Evolutionary conservation across 2,888 invertebrate genomes (phyloP), one percentile per base, ranked within the genome.

Genomic region (Hypena proboscidalis): DNA sequence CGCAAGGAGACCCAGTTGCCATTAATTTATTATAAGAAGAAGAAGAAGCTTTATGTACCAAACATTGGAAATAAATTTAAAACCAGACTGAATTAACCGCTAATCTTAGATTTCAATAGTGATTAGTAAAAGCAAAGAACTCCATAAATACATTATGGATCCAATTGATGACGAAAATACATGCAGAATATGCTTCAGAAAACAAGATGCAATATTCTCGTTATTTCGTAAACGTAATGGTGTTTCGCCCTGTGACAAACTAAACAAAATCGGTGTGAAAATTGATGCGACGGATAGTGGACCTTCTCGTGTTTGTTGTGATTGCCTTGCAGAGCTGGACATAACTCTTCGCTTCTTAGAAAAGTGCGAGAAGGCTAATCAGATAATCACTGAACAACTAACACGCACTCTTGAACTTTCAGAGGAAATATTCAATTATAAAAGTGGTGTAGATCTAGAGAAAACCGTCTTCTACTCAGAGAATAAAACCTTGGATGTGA

Each of bases 121-220:
- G n/a, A 23, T 9, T 23, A 23, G 10, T 9, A 3, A 4, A 0
- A 8, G 9, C 3, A 8, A 21, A 7, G 8, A 21, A 5, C 13
- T 7, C 6, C 8, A 4, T 8, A 15, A 15, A 0, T 9, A 5
- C 11, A 19, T 35, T 27, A 76, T 75, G 78, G 58, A 70, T 46
- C 39, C 38, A 22, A 50, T 44, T 11, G 42, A 31, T 19, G 62
- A 69, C 15, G 67, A 66, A 7, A 73, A 66, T 11, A 58, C 61
- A 17, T 83, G 83, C 47, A 72, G 82, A 45, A 75, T 83, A 64
- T 83, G 83, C 54, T 67, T 79, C 21, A 68, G 70, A 48, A 55
- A 42, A 10, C 68, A 78, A 52, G 66, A 70, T 20, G 67, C 64
- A 5, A 43, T 77, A 29, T 74, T 71, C 42, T 77, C 82, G 0